A percentile compares a stretch with the other conserved stretches of the same genome.
Evolutionary conservation across 2,113 vertebrate genomes (phyloP).

Genomic region (Syngnathus floridae): DNA sequence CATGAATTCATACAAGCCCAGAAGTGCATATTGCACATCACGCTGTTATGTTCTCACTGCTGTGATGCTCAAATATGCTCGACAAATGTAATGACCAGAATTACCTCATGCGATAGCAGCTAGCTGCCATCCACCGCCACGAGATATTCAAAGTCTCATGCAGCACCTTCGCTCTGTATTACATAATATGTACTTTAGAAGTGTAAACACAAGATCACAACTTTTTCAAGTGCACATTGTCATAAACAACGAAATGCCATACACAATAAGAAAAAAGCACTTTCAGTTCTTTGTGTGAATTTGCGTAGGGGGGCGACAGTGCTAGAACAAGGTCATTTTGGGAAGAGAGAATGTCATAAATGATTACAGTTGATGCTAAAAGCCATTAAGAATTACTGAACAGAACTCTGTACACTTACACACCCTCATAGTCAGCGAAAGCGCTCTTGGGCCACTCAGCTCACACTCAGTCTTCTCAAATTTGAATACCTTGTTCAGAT

Average conservation of each 20-base stretch:
- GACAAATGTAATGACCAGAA: neutral
- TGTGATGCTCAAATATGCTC: conserved; percentile 1
- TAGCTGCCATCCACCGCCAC: neutral
- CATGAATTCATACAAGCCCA: conserved; percentile 11
- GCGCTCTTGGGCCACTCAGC: conserved; percentile 11
- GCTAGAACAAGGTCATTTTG: conserved; percentile 47
- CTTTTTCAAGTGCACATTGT: conserved; percentile 1
- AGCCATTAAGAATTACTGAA: conserved; percentile 63
- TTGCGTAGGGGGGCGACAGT: conserved; percentile 13
- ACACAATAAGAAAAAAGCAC: neutral
- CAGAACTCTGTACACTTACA: conserved; percentile 24
- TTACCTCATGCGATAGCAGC: conserved; percentile 14
- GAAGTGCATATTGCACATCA: conserved; percentile 5
- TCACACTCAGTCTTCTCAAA: conserved; percentile 17
- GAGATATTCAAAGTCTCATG: neutral
- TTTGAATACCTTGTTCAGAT: conserved; percentile 5
- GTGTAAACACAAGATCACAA: neutral
- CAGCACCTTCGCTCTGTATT: neutral
- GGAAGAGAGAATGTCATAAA: conserved; percentile 46
- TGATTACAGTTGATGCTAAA: conserved; percentile 58
- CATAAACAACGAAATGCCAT: neutral
- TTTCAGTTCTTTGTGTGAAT: conserved; percentile 11
- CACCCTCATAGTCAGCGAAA: conserved; percentile 14
- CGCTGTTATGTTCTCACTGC: neutral
- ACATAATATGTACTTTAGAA: neutral